These are phyloP conservation scores for Antennarius striatus DNA, from an alignment of 2,113 vertebrate species.

Conservation along the genomic window DNA sequence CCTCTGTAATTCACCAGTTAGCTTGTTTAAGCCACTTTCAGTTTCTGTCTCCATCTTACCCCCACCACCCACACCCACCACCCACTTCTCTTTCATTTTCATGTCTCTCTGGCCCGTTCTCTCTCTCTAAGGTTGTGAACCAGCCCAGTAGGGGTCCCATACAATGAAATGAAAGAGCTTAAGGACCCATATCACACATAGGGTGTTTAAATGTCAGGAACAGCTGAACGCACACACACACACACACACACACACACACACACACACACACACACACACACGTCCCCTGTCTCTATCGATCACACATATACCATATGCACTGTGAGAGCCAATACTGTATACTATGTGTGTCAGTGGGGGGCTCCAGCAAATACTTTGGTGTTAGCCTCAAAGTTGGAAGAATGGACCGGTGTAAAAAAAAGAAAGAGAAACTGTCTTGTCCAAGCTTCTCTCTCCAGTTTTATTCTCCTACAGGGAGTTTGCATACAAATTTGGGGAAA, in stretches of 20 bases:
- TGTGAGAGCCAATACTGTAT: constrained; percentile 45
- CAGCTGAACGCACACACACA: constrained; percentile 12
- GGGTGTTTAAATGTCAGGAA: too few relatives aligned
- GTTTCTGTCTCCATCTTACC: constrained; percentile 17
- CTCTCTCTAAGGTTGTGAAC: constrained; percentile 56
- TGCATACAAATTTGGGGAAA: not conserved
- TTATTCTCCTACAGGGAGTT: not conserved
- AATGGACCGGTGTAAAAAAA: not conserved
- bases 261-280: constrained; percentile 23
- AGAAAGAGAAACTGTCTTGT: too few relatives aligned
- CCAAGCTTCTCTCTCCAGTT: not conserved
- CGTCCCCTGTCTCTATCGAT: constrained; percentile 30
- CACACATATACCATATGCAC: constrained; percentile 37
- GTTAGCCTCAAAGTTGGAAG: constrained; percentile 45
- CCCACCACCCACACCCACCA: not conserved
- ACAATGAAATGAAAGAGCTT: constrained; percentile 62
- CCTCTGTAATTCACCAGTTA: constrained; percentile 50
- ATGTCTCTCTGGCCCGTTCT: constrained; percentile 41
- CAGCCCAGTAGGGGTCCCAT: constrained; percentile 58
- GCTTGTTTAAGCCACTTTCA: constrained; percentile 53
- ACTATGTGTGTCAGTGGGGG: constrained; percentile 32
- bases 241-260: constrained; percentile 14
- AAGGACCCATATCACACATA: constrained; percentile 20
- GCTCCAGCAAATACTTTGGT: constrained; percentile 54
- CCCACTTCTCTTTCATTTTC: constrained; percentile 44